Evolutionary conservation across 2,113 vertebrate genomes (phyloP).

Genomic region (Tenebrosternarchus preto): DNA sequence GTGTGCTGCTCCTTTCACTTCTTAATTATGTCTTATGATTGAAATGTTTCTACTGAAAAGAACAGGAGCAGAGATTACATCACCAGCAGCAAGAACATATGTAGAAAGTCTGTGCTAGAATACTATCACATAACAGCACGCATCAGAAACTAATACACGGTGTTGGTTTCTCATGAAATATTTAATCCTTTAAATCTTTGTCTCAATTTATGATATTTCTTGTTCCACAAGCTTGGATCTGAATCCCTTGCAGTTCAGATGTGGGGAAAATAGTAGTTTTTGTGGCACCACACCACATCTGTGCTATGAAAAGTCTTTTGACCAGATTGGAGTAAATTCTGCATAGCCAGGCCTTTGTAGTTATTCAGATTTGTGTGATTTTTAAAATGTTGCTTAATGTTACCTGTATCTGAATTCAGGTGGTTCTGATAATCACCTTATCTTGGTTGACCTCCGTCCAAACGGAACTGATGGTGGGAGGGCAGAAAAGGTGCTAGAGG

Average conservation of each 20-base stretch:
- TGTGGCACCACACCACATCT: not conserved
- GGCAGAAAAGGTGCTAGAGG: constrained; percentile 92
- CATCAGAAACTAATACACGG: too few species aligned
- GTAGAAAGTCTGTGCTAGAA: not conserved
- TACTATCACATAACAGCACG: not conserved
- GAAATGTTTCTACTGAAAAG: not conserved
- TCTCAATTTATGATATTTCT: too few species aligned
- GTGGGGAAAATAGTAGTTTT: too few species aligned
- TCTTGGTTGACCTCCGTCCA: constrained; percentile 88
- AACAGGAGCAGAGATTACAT: too few species aligned
- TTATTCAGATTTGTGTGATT: not conserved
- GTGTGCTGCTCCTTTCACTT: not conserved
- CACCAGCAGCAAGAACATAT: not conserved
- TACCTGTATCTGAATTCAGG: constrained; percentile 70
- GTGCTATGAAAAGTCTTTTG: too few species aligned
- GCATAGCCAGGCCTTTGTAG: not conserved
- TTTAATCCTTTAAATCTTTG: too few species aligned
- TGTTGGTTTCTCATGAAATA: too few species aligned
- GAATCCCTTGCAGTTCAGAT: too few species aligned
- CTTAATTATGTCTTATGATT: not conserved
- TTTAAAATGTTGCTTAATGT: not conserved
- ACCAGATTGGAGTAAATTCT: constrained; percentile 2
- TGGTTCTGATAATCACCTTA: constrained; percentile 94
- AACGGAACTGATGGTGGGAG: constrained; percentile 88
- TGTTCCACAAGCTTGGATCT: too few species aligned